A percentile compares a stretch with the other conserved stretches of the same genome.
Evolutionary conservation across 1,140 invertebrate species (phyloP).

Genomic region (Mylabris phalerata): DNA sequence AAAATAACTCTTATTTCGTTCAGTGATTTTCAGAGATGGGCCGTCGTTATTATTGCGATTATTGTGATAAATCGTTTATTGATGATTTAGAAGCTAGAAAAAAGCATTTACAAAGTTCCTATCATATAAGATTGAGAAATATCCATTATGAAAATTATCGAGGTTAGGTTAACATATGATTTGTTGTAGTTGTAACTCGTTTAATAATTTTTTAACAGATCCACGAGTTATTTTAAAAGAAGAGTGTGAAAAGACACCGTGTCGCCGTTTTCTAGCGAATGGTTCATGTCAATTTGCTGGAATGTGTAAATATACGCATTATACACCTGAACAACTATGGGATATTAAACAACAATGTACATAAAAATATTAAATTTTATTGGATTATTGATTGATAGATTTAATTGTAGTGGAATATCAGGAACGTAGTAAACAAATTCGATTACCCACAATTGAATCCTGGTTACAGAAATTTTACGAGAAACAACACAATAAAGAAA

Average conservation of each 20-base stretch:
- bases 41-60: slow-evolving; percentile 61
- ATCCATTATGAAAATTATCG: slow-evolving; percentile 56
- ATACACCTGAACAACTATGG: slow-evolving; percentile 49
- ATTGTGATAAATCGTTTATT: slow-evolving; percentile 61
- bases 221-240: slow-evolving; percentile 52
- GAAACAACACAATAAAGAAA: slow-evolving; percentile 38
- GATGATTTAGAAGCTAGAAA: slow-evolving; percentile 53
- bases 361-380: background rate
- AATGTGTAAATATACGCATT: slow-evolving; percentile 59
- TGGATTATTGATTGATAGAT: background rate
- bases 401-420: slow-evolving; percentile 36
- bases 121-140: slow-evolving; percentile 53
- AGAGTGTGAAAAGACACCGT: slow-evolving; percentile 53
- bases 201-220: slow-evolving; percentile 43
- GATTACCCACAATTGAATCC: slow-evolving; percentile 42
- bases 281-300: slow-evolving; percentile 56
- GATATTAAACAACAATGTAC: slow-evolving; percentile 50
- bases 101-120: slow-evolving; percentile 56
- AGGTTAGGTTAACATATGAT: slow-evolving; percentile 44
- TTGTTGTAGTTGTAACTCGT: slow-evolving; percentile 1
- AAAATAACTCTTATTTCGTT: no score
- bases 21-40: slow-evolving; percentile 44
- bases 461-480: slow-evolving; percentile 44
- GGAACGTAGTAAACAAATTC: slow-evolving; percentile 27
- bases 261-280: slow-evolving; percentile 47